These are phyloP conservation scores for Lucilia sericata DNA, from an alignment of 1,140 invertebrate species.

Conservation along the genomic window DNA sequence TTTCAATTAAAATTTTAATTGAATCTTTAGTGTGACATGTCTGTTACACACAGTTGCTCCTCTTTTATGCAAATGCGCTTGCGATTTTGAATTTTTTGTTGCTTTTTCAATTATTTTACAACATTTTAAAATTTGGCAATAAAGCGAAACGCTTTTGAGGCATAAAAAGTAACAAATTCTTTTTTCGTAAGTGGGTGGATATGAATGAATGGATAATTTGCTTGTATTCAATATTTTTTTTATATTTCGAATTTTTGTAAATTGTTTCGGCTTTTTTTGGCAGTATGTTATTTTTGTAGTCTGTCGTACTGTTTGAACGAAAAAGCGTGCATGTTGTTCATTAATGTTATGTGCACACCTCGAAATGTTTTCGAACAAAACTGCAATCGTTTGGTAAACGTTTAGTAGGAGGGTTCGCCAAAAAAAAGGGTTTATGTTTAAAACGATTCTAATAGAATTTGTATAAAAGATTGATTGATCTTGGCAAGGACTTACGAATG, in stretches of 20 bases:
- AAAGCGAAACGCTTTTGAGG: neutral
- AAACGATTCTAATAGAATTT: no score
- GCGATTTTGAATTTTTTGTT: no score
- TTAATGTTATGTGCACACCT: constrained; percentile 19
- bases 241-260: no score
- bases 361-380: neutral
- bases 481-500: no score
- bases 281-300: neutral
- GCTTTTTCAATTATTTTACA: neutral
- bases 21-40: neutral
- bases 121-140: no score
- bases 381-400: no score
- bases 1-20: constrained; percentile 25
- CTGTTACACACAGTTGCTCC: neutral
- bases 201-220: constrained; percentile 9
- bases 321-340: neutral
- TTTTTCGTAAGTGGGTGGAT: neutral
- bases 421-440: no score
- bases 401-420: no score
- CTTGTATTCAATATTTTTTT: no score
- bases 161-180: neutral
- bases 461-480: no score
- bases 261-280: no score
- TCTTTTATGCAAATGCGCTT: neutral
- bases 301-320: no score